Evolutionary conservation across 1,140 invertebrate species (phyloP), one percentile per base, ranked within the genome.

Genomic region (Saccostrea cuccullata): DNA sequence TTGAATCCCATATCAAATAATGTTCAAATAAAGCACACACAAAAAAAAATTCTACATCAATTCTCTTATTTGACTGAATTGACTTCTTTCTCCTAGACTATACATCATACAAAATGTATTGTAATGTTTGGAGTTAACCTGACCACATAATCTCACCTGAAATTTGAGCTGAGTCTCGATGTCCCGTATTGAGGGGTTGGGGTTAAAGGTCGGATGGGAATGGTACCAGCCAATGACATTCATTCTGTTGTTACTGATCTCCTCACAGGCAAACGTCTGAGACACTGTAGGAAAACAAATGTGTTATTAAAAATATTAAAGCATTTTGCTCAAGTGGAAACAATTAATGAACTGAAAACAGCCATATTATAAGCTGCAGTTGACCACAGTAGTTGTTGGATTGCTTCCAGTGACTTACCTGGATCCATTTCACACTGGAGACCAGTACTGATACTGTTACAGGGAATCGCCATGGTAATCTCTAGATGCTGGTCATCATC

Each of bases 201-300:
- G 97, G 90, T 97, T 96, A 88, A 97, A 97, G 70, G 97, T 96
- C 0, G 98, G 98, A 96, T 99, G 98, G n/a, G 98, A 98, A 94
- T 99, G 98, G 96, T 99, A 99, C 98, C 98, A 99, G 6, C 98
- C 98, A 56, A 99, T 97, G 13, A 99, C 95, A 47, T 96, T 97
- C 85, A 96, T 93, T 60, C 95, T 95, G 77, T 94, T 92, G 47
- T 92, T 90, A 55, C 95, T 94, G 17, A 97, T 94, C n/a, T 92
- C 92, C 87, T 96, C 96, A 89, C 95, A 95, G 11, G 96, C 96
- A 91, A 95, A 95, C 36, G 94, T 95, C 91, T 96, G 96, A 17
- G 96, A 96, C n/a, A 96, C 95, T 96, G 91, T 20, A 92, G 90
- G 12, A 85, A 36, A 36, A 23, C 20, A 82, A 77, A 2, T 47